Evolutionary conservation across 2,113 vertebrate genomes (phyloP).

Genomic region (Urocolius indicus): DNA sequence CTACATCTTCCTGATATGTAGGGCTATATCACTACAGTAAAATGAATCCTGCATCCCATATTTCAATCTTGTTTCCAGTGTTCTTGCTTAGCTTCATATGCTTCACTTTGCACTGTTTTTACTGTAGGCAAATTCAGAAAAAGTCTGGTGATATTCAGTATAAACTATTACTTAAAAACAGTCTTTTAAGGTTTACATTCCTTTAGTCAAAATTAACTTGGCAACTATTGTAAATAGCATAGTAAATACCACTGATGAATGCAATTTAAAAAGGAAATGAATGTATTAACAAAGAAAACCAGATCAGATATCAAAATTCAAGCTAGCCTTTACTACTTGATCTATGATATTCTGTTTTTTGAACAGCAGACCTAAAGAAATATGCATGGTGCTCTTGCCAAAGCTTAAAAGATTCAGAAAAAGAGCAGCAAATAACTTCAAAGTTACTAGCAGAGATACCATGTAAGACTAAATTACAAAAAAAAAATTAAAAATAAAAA

Average conservation of each 20-base stretch:
- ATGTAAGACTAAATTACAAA: neutral
- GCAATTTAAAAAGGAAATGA: neutral
- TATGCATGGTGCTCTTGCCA: neutral
- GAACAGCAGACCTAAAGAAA: neutral
- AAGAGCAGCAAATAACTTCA: neutral
- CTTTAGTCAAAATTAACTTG: neutral
- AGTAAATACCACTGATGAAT: neutral
- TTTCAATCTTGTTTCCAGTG: neutral
- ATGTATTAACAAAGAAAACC: neutral
- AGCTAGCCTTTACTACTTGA: neutral
- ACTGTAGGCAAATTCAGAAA: neutral
- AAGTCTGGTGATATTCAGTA: neutral
- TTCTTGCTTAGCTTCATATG: neutral
- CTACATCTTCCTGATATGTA: neutral
- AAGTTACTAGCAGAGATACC: neutral
- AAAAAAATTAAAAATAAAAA: neutral
- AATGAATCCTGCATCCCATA: neutral
- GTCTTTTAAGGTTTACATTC: neutral
- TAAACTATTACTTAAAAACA: neutral
- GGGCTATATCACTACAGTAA: neutral
- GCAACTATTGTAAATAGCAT: neutral
- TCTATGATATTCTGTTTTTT: neutral
- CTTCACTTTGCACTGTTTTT: neutral
- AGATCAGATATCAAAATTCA: neutral
- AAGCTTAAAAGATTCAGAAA: neutral